A percentile compares a stretch with the other conserved stretches of the same genome.
These are phyloP conservation scores for Kobus ellipsiprymnus DNA, from an alignment of 2,113 vertebrate species.

Conservation along the genomic window DNA sequence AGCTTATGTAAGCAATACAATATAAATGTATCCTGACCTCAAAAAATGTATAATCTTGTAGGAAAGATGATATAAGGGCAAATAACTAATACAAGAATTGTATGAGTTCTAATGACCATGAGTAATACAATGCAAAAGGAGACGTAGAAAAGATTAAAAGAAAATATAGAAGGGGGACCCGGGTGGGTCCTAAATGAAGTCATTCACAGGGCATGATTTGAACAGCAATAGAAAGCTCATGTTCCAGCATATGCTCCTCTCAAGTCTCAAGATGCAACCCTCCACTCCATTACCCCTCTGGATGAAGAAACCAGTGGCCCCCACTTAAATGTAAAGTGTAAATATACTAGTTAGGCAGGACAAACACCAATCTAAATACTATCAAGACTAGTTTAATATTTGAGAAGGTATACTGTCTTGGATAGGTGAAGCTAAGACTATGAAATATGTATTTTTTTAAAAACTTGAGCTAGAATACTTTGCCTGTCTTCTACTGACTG, in stretches of 20 bases:
- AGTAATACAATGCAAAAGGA: conserved; percentile 10
- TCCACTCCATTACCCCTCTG: neutral
- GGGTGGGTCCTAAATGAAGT: neutral
- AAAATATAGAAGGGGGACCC: neutral
- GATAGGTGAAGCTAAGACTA: neutral
- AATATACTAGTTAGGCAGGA: neutral
- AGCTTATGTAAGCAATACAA: neutral
- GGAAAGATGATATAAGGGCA: neutral
- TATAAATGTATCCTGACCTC: neutral
- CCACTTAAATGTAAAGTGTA: neutral
- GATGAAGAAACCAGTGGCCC: neutral
- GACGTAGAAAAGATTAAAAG: neutral
- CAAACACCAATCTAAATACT: neutral
- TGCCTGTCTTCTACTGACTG: neutral
- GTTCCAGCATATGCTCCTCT: neutral
- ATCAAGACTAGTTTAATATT: conserved; percentile 1
- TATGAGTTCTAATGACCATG: neutral
- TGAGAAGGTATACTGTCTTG: neutral
- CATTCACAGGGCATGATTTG: neutral
- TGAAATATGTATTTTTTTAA: neutral
- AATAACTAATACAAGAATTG: neutral
- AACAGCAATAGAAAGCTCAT: neutral
- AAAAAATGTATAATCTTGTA: neutral
- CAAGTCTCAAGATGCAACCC: neutral
- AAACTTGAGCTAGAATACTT: conserved; percentile 16